phyloP scores from a whole-genome alignment of 1,140 invertebrate genomes.

The Archivesica marissinica region DNA sequence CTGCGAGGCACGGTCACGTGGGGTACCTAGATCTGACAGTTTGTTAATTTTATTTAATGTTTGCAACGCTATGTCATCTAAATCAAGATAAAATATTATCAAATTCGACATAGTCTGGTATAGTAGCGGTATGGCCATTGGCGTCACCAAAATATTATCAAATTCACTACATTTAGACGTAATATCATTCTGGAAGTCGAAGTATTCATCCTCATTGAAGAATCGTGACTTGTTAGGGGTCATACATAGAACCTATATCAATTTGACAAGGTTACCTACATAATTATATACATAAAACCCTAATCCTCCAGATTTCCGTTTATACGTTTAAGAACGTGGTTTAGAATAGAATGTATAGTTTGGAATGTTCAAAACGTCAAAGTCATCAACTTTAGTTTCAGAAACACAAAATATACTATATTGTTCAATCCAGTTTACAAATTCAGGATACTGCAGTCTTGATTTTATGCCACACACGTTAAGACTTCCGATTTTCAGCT shows the following conservation, averaged over 20 bases:
- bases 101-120: not conserved
- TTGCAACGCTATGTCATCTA: not conserved
- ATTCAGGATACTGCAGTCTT: slow-evolving; percentile 1
- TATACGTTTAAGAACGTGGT: not conserved
- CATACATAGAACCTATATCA: not conserved
- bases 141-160: not conserved
- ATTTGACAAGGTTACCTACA: not conserved
- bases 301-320: not conserved
- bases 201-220: slow-evolving; percentile 6
- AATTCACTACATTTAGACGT: not conserved
- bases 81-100: slow-evolving; percentile 1
- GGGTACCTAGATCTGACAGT: too few relatives aligned
- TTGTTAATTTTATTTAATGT: too few relatives aligned
- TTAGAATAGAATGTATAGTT: slow-evolving; percentile 1
- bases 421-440: not conserved
- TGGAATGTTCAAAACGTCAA: not conserved
- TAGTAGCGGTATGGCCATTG: not conserved
- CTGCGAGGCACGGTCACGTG: too few relatives aligned
- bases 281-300: not conserved
- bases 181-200: not conserved
- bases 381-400: not conserved
- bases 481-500: slow-evolving; percentile 7
- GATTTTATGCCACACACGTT: not conserved
- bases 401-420: not conserved
- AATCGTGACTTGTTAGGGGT: not conserved